Conservation (phyloP, 1,140 invertebrate species). For the Teleogryllus occipitalis region DNA sequence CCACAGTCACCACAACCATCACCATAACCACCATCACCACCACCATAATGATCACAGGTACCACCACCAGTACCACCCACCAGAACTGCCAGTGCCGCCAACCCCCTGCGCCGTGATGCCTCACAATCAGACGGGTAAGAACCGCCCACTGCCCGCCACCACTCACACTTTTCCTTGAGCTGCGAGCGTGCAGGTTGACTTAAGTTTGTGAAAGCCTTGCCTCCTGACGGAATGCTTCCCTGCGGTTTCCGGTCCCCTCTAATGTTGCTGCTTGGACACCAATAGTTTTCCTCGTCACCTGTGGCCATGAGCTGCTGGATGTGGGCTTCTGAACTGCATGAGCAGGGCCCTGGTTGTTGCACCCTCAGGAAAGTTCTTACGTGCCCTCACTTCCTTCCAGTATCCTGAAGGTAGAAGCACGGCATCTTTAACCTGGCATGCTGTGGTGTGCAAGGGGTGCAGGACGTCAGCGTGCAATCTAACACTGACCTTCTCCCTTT, state of each 20-base stretch:
- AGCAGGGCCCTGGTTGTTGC: neutral
- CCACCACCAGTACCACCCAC: constrained; percentile 45
- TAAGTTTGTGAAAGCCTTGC: neutral
- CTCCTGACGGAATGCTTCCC: neutral
- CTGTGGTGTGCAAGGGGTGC: constrained; percentile 12
- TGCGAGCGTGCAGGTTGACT: neutral
- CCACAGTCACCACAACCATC: constrained; percentile 34
- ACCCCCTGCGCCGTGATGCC: constrained; percentile 35
- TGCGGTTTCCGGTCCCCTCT: neutral
- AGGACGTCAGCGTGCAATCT: neutral
- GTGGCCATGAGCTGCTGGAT: neutral
- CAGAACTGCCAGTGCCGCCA: constrained; percentile 45
- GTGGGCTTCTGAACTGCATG: constrained; percentile 7
- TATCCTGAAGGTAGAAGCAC: neutral
- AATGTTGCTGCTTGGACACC: neutral
- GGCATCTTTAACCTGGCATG: constrained; percentile 8
- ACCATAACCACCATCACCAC: constrained; percentile 30
- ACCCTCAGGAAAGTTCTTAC: neutral
- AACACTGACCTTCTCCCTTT: neutral
- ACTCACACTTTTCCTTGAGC: constrained; percentile 11
- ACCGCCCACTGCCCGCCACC: constrained; percentile 17
- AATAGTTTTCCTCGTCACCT: neutral
- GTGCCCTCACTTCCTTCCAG: neutral
- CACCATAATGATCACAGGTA: constrained; percentile 40
- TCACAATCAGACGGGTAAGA: constrained; percentile 22